Base-by-base conservation (phyloP, 2,797 vertebrate species). In the Scolopax rusticola region DNA sequence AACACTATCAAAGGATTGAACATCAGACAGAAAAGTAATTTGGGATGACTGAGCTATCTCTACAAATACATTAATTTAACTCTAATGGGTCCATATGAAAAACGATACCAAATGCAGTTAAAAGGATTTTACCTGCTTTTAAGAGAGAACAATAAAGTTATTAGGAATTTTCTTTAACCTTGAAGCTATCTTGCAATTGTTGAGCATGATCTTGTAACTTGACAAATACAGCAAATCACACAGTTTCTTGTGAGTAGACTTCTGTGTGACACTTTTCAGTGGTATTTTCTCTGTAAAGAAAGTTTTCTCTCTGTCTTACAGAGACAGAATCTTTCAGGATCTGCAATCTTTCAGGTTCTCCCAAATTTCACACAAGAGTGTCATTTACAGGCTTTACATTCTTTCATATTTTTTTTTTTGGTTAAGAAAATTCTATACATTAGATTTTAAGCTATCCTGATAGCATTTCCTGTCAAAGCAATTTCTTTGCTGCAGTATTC, bases 1-100 rank as follows among this genome's bases (percentile, higher is more conserved):
- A 97, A 89, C 54, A 91, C 97, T 97, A 97, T 98, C 98, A 98
- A 98, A 98, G 97, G 94, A 97, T 97, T 97, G 95, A 97, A 97
- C 91, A 97, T 96, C 87, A 98, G 97, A 98, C 96, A 98, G 97
- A 98, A 97, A 98, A 98, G 94, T 97, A 87, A 98, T 98, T 98
- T 97, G 87, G 95, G 94, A 97, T 97, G 97, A 98, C 93, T 96
- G 95, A 97, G 96, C 95, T 97, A 86, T 97, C 98, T 98, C 97
- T 93, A 96, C 94, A 97, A 97, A 97, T 97, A 97, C 92, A 95
- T 97, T 97, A 97, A 98, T 97, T 96, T 97, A 96, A 95, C 93
- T 94, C 92, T 98, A 98, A 98, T 98, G 95, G 87, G 70, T 68
- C 80, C 88, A 88, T 91, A 90, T 89, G 96, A 97, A 96, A 97